Conservation (phyloP, 2,113 vertebrate genomes). For the Rallus limicola region DNA sequence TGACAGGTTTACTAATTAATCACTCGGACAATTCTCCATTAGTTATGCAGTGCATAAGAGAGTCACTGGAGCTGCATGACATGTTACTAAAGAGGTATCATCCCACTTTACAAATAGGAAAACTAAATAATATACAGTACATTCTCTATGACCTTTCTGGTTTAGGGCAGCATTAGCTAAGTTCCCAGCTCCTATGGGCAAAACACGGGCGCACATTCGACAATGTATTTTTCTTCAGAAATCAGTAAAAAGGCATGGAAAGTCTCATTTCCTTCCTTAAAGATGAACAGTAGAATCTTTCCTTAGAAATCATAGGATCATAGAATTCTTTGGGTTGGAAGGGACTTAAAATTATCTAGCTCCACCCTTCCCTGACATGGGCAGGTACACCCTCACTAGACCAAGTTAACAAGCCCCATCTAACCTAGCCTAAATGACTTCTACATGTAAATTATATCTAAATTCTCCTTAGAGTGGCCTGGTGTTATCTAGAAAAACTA, state of each 20-base stretch:
- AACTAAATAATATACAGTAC: neutral
- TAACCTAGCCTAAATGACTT: neutral
- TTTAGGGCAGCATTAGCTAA: neutral
- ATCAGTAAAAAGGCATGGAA: neutral
- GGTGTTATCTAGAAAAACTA: neutral
- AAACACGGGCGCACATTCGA: rapidly evolving
- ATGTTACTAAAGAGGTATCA: neutral
- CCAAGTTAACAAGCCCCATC: no score
- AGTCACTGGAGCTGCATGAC: neutral
- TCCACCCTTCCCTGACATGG: no score
- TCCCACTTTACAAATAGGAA: neutral
- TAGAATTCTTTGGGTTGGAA: no score
- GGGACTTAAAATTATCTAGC: no score
- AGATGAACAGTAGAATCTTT: neutral
- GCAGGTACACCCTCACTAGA: no score
- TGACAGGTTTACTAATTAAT: neutral
- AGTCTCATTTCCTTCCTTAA: neutral
- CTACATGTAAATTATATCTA: neutral
- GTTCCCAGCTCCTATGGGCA: neutral
- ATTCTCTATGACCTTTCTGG: neutral
- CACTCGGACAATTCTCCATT: neutral
- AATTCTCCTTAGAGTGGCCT: neutral
- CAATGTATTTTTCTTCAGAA: neutral
- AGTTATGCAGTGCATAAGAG: neutral
- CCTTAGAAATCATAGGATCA: neutral